A percentile compares a stretch with the other conserved stretches of the same genome.
phyloP scores from a whole-genome alignment of 2,113 vertebrate genomes.

The Callionymus lyra region DNA sequence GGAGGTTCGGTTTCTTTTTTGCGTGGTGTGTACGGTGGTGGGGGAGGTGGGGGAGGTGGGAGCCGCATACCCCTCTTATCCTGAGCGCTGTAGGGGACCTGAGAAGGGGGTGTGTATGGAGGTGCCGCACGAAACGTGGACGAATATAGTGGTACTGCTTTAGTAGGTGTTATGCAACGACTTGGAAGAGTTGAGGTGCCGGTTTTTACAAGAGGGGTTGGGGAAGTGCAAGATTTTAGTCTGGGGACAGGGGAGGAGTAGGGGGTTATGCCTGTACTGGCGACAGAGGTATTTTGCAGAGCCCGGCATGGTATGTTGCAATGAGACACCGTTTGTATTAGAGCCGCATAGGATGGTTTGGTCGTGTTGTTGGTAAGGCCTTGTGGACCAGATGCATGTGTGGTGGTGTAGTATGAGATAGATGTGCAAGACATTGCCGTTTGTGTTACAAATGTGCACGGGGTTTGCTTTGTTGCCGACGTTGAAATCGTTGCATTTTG shows the following conservation, averaged over 20 bases:
- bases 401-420: constrained; percentile 56
- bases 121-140: constrained; percentile 58
- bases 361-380: constrained; percentile 23
- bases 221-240: constrained; percentile 50
- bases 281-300: constrained; percentile 39
- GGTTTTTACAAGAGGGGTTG: constrained; percentile 36
- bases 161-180: constrained; percentile 45
- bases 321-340: constrained; percentile 58
- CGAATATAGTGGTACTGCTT: constrained; percentile 57
- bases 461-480: constrained; percentile 23
- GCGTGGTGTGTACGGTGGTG: constrained; percentile 67
- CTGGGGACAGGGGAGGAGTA: constrained; percentile 44
- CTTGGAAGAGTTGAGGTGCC: constrained; percentile 38
- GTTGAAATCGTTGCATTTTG: constrained; percentile 5
- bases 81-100: constrained; percentile 59
- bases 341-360: constrained; percentile 45
- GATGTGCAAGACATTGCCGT: constrained; percentile 57
- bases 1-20: constrained; percentile 52
- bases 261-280: constrained; percentile 32
- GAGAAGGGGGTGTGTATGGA: constrained; percentile 60
- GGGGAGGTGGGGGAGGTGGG: constrained; percentile 65
- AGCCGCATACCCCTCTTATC: constrained; percentile 63
- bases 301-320: constrained; percentile 55
- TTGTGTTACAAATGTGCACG: constrained; percentile 56
- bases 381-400: constrained; percentile 29